Evolutionary conservation across 2,113 vertebrate genomes (phyloP), one percentile per base, ranked within the genome.

Genomic region (Colius striatus): DNA sequence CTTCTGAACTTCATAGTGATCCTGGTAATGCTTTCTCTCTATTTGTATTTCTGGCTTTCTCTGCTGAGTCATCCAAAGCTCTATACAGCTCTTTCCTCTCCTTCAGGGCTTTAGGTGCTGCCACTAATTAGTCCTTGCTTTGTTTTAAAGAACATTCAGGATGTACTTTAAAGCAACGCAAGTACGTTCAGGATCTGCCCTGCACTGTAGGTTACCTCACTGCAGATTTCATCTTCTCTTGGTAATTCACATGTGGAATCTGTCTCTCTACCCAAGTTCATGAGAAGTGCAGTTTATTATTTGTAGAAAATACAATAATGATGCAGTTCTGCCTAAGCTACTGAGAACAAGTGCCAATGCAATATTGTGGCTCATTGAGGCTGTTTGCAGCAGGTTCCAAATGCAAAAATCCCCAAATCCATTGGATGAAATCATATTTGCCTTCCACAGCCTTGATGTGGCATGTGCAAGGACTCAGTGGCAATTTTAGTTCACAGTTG

Each of bases 161-260:
- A 88, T 71, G 67, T 91, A 20, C 11, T 41, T 41, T 41, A 41
- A 41, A 41, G 38, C 38, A 41, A 41, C 12, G 38, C 38, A 41
- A 2, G 19, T 41, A 26, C 13, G 10, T 70, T 74, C 30, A 57
- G 57, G 41, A 88, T 71, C 71, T 91, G 23, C 11, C 32, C 53
- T 3, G 2, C 22, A 47, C 32, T 79, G 22, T 27, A 70, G 16
- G 25, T 48, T 67, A 61, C 66, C 43, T 81, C 0, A 0, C 38
- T 71, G 55, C 15, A 81, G 48, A 55, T 80, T 91, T 83, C 57
- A 74, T 96, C 78, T 94, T 89, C 65, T 82, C n/a, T 84, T 84
- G 65, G 58, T 77, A 81, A 86, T 78, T 88, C 43, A 73, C 6
- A 5, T 26, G 45, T 45, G 75, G 12, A 70, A 66, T 80, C 48